phyloP scores from a whole-genome alignment of 2,888 invertebrate species.

The Limnephilus rhombicus region DNA sequence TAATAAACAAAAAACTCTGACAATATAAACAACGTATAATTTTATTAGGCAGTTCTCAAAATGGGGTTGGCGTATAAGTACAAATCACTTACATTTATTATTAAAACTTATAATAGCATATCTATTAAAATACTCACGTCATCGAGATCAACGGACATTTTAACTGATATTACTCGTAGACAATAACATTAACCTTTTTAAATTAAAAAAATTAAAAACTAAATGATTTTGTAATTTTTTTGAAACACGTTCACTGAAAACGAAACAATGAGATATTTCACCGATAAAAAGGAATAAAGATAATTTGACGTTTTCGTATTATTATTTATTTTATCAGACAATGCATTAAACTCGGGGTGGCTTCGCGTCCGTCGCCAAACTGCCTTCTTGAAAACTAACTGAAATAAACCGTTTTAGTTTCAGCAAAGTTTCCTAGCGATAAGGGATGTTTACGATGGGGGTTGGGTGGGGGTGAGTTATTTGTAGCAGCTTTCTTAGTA shows the following conservation, averaged over 20 bases:
- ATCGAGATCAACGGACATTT: conserved; percentile 2
- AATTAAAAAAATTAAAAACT: no score
- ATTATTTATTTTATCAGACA: background rate
- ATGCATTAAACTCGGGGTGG: background rate
- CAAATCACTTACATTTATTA: no score
- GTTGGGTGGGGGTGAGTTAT: background rate
- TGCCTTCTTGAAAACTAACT: conserved; percentile 33
- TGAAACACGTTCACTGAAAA: background rate
- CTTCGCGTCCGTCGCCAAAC: background rate
- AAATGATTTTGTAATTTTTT: background rate
- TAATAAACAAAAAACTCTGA: no score
- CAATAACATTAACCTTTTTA: background rate
- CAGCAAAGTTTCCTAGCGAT: conserved; percentile 6
- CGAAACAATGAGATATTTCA: background rate
- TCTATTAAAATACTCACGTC: background rate
- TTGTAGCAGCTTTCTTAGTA: conserved; percentile 10
- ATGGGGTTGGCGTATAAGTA: no score
- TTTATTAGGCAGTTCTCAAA: no score
- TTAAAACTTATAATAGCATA: no score
- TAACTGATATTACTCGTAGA: background rate
- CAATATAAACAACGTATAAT: no score
- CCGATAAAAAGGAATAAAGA: background rate
- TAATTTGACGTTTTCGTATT: background rate
- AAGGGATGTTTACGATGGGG: background rate
- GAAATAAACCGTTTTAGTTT: background rate